Conservation (phyloP, 2,888 invertebrate species). For the Meandrusa payeni region DNA sequence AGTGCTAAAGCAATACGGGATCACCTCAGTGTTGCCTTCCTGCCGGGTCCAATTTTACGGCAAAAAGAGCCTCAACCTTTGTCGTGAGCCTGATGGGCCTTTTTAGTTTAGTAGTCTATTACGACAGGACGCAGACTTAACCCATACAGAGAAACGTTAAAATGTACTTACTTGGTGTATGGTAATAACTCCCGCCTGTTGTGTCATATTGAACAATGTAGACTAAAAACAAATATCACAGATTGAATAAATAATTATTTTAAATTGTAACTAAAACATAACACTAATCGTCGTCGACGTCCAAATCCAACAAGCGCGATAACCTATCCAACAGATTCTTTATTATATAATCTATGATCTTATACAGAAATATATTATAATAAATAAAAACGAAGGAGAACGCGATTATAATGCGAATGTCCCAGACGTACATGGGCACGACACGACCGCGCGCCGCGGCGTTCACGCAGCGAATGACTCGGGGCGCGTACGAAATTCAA, state of each 20-base stretch:
- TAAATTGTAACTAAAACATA: constrained; percentile 36
- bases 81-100: too few relatives aligned
- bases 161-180: constrained; percentile 69
- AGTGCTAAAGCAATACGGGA: too few relatives aligned
- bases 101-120: too few relatives aligned
- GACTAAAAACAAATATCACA: constrained; percentile 60
- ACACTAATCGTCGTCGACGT: constrained; percentile 51
- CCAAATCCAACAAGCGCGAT: constrained; percentile 46
- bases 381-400: constrained; percentile 57
- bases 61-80: too few relatives aligned
- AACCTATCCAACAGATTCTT: constrained; percentile 38
- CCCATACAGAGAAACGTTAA: too few relatives aligned
- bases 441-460: constrained; percentile 45
- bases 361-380: constrained; percentile 61
- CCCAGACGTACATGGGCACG: constrained; percentile 39
- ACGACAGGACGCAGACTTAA: too few relatives aligned
- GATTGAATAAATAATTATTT: constrained; percentile 62
- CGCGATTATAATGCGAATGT: constrained; percentile 55
- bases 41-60: too few relatives aligned
- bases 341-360: constrained; percentile 54
- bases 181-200: constrained; percentile 60
- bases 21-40: too few relatives aligned
- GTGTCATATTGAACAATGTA: constrained; percentile 47
- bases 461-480: constrained; percentile 44
- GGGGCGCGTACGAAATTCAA: constrained; percentile 32